Conservation (phyloP, 2,113 vertebrate species). For the Pongo abelii region DNA sequence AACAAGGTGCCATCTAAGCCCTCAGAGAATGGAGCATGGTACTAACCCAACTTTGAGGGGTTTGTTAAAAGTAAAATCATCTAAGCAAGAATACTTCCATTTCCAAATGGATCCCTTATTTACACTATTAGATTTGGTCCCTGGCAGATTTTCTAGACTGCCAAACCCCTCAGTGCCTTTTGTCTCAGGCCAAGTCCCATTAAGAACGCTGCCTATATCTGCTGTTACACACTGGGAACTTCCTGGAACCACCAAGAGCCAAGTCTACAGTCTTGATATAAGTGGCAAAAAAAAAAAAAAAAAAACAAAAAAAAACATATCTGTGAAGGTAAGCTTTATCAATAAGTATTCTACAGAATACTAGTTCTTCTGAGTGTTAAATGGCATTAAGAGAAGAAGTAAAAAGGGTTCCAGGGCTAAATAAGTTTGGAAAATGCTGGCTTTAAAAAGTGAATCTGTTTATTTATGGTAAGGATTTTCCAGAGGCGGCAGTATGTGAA, state of each 20-base stretch:
- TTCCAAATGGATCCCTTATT: neutral
- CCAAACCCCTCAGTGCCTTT: neutral
- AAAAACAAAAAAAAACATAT: neutral
- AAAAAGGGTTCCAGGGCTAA: neutral
- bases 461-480: neutral
- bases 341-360: slow-evolving; percentile 35
- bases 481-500: neutral
- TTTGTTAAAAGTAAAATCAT: neutral
- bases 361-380: neutral
- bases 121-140: neutral
- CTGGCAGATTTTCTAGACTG: neutral
- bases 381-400: neutral
- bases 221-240: neutral
- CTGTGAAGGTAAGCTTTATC: neutral
- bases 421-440: neutral
- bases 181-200: neutral
- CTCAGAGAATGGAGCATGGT: neutral
- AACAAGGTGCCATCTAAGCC: neutral
- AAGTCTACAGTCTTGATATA: neutral
- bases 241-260: neutral
- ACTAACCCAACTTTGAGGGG: neutral
- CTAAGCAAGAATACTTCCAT: neutral
- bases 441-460: slow-evolving; percentile 29
- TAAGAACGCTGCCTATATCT: neutral
- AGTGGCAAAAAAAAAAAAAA: neutral